These are phyloP conservation scores for Andrena hattorfiana DNA, from an alignment of 2,888 invertebrate genomes.

Conservation along the genomic window DNA sequence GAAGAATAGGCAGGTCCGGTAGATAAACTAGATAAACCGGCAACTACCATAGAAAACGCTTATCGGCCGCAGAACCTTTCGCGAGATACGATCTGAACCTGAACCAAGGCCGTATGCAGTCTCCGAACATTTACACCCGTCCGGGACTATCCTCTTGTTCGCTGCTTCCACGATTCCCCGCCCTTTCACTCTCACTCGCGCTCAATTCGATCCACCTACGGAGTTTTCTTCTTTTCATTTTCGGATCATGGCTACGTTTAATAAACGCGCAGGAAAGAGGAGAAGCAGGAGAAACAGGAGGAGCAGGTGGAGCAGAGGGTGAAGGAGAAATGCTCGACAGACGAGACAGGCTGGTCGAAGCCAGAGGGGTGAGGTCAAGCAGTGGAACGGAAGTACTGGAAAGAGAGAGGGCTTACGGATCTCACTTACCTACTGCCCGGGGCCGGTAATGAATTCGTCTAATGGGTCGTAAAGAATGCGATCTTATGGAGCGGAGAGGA, in stretches of 20 bases:
- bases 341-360: slow-evolving; percentile 22
- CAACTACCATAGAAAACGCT: slow-evolving; percentile 62
- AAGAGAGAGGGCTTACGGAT: slow-evolving; percentile 73
- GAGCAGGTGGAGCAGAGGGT: slow-evolving; percentile 24
- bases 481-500: slow-evolving; percentile 84
- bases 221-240: background rate
- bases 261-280: background rate
- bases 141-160: background rate
- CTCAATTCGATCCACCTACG: background rate
- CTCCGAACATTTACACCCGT: slow-evolving; percentile 2
- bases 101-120: slow-evolving; percentile 52
- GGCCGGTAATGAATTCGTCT: slow-evolving; percentile 85
- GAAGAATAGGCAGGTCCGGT: slow-evolving; percentile 56
- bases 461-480: slow-evolving; percentile 85
- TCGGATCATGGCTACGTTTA: background rate
- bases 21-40: slow-evolving; percentile 65
- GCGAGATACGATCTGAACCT: slow-evolving; percentile 59
- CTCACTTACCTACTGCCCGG: slow-evolving; percentile 80
- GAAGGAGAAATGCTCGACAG: slow-evolving; percentile 56
- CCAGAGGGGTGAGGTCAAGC: slow-evolving; percentile 23
- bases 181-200: background rate
- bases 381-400: slow-evolving; percentile 44
- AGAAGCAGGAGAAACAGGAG: background rate
- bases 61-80: slow-evolving; percentile 61
- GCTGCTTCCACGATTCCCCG: background rate